These are phyloP conservation scores for Leptinotarsa rubiginosa DNA, from an alignment of 2,888 invertebrate genomes.

Conservation along the genomic window DNA sequence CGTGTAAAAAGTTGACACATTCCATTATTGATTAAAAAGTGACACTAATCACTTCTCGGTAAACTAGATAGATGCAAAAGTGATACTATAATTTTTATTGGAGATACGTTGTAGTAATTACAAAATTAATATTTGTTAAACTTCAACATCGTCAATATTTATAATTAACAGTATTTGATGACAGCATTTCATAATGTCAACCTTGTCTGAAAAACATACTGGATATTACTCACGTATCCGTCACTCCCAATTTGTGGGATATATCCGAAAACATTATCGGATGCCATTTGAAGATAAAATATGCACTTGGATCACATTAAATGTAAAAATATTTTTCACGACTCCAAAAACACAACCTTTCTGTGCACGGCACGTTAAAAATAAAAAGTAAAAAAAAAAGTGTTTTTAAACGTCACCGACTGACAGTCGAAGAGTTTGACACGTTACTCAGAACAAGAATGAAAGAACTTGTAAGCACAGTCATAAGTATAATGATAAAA, in stretches of 20 bases:
- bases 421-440: constrained; percentile 2
- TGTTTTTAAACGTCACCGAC: neutral
- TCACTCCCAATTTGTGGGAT: constrained; percentile 63
- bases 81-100: neutral
- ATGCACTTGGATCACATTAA: constrained; percentile 42
- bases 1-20: constrained; percentile 10
- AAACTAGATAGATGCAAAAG: neutral
- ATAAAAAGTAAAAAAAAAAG: neutral
- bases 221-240: constrained; percentile 62
- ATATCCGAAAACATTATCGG: constrained; percentile 65
- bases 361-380: neutral
- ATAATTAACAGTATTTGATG: constrained; percentile 13
- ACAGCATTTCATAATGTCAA: constrained; percentile 21
- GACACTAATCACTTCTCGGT: constrained; percentile 24
- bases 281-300: constrained; percentile 61
- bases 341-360: constrained; percentile 37
- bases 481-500: neutral
- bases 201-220: constrained; percentile 17
- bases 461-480: neutral
- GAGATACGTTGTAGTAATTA: neutral
- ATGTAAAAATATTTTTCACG: constrained; percentile 41
- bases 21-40: constrained; percentile 32
- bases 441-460: neutral
- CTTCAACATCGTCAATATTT: constrained; percentile 23
- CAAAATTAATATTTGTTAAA: constrained; percentile 8